A percentile compares a stretch with the other conserved stretches of the same genome.
These are phyloP conservation scores for Holothuria scabra DNA, from an alignment of 53 echinoderm and acorn worm species.

Conservation along the genomic window DNA sequence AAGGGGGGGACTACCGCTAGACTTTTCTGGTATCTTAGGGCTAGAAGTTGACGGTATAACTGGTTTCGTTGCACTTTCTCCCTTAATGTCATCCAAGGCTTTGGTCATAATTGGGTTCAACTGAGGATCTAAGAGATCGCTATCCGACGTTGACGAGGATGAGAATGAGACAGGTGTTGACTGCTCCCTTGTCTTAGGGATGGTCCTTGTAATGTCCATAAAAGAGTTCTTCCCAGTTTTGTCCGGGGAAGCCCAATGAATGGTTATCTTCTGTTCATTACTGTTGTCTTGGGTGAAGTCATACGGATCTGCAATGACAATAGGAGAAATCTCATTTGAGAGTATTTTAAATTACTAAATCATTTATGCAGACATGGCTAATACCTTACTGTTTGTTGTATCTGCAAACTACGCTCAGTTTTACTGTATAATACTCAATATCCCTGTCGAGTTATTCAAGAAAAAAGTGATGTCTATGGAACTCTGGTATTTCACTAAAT, in stretches of 20 bases:
- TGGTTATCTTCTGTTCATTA: conserved; percentile 91
- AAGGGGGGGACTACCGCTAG: not conserved
- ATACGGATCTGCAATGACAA: conserved; percentile 70
- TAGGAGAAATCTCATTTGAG: too few species aligned
- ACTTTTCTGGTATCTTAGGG: not conserved
- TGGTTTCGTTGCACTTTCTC: conserved; percentile 16
- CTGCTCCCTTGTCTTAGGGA: conserved; percentile 79
- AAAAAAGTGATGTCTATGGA: too few species aligned
- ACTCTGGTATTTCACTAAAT: not conserved
- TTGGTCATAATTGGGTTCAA: conserved; percentile 56
- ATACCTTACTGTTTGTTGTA: too few species aligned
- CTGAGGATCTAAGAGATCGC: conserved; percentile 90
- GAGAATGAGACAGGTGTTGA: conserved; percentile 86
- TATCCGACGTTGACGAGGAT: conserved; percentile 82
- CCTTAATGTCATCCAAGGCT: conserved; percentile 32
- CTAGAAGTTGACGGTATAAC: not conserved
- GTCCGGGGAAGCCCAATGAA: conserved; percentile 88
- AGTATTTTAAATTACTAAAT: not conserved
- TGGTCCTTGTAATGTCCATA: conserved; percentile 90
- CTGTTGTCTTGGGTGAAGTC: conserved; percentile 83
- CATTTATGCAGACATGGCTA: too few species aligned
- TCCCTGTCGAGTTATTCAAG: too few species aligned
- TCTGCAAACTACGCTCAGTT: too few species aligned
- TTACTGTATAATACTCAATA: too few species aligned
- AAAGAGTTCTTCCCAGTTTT: conserved; percentile 79